Percentiles rank a stretch among this genome's conserved stretches.
Conservation (phyloP, 2,113 vertebrate genomes). For the Elephantulus edwardii region DNA sequence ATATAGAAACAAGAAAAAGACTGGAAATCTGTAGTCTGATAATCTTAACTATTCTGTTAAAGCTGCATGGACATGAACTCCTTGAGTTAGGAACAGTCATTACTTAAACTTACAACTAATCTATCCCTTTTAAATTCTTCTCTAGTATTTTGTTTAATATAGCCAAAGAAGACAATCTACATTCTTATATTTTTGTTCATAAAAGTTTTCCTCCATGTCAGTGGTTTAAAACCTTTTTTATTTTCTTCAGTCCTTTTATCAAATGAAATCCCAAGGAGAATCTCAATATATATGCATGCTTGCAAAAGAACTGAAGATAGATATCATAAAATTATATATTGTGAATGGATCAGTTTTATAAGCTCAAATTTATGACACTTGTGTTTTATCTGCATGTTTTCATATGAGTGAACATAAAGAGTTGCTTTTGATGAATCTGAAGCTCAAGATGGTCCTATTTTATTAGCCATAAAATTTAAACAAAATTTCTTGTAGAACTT, state of each 20-base stretch:
- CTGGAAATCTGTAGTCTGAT: too few relatives aligned
- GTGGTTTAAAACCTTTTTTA: not conserved
- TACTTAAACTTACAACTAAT: too few relatives aligned
- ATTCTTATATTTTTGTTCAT: too few relatives aligned
- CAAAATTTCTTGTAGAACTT: not conserved
- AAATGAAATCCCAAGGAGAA: not conserved
- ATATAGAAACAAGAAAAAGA: too few relatives aligned
- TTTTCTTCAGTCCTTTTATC: not conserved
- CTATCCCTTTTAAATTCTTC: too few relatives aligned
- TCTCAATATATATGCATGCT: not conserved
- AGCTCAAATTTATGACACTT: conserved; percentile 20
- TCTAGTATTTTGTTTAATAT: too few relatives aligned
- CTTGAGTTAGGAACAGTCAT: too few relatives aligned
- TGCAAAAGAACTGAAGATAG: too few relatives aligned
- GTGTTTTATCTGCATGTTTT: not conserved
- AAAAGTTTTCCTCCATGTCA: not conserved
- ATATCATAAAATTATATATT: not conserved
- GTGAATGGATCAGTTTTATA: not conserved
- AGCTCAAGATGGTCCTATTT: not conserved
- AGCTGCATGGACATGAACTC: too few relatives aligned
- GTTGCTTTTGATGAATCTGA: conserved; percentile 4
- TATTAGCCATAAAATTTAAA: conserved; percentile 20
- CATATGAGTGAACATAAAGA: conserved; percentile 1
- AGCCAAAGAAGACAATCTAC: too few relatives aligned
- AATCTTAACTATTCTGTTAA: too few relatives aligned